A percentile compares a stretch with the other conserved stretches of the same genome.
phyloP scores from a whole-genome alignment of 2,888 invertebrate species.

The Punctoribates punctum region DNA sequence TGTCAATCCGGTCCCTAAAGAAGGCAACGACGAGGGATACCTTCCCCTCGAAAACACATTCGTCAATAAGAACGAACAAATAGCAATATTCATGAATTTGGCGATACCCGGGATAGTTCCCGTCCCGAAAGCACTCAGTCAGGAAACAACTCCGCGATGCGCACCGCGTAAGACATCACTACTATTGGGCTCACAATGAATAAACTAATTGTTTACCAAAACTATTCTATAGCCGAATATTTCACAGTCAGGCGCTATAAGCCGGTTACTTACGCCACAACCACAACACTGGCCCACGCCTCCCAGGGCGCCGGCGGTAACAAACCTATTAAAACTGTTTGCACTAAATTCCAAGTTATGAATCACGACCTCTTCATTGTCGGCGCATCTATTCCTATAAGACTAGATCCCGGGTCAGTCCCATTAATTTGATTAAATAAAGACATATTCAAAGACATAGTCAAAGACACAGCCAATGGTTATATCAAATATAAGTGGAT shows the following conservation, averaged over 20 bases:
- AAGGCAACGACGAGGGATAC: constrained; percentile 35
- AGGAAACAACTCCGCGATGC: constrained; percentile 41
- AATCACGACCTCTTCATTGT: constrained; percentile 48
- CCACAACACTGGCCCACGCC: constrained; percentile 38
- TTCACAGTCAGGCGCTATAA: constrained; percentile 47
- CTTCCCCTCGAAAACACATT: constrained; percentile 43
- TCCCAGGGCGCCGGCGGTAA: constrained; percentile 36
- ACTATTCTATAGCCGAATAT: constrained; percentile 42
- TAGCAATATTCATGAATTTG: constrained; percentile 49
- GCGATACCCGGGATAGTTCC: constrained; percentile 49
- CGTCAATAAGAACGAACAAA: constrained; percentile 48
- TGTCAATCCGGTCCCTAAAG: neutral
- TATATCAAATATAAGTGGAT: too few species aligned
- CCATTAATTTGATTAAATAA: neutral
- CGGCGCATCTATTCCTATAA: constrained; percentile 48
- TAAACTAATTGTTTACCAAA: neutral
- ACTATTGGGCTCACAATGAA: too few species aligned
- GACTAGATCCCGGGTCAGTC: constrained; percentile 46
- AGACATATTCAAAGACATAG: too few species aligned
- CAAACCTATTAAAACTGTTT: constrained; percentile 46
- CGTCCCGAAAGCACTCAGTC: constrained; percentile 47
- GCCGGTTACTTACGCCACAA: constrained; percentile 48
- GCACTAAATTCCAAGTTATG: constrained; percentile 48
- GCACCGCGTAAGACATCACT: constrained; percentile 39
- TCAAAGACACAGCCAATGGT: too few species aligned